phyloP scores from a whole-genome alignment of 2,113 vertebrate species.

The Anas platyrhynchos region DNA sequence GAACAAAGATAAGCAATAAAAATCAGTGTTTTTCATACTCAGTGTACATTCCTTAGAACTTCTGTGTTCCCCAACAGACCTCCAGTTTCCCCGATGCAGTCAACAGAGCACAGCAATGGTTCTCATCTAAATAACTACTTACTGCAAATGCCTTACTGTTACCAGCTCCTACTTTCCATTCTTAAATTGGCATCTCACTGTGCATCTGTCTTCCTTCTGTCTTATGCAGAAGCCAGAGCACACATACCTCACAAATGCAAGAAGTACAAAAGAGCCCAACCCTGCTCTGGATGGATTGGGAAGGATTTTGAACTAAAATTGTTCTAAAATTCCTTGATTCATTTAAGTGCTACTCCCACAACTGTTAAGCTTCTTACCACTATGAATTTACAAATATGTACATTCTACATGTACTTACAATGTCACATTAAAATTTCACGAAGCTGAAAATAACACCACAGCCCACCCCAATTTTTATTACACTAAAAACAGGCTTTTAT shows the following conservation, averaged over 20 bases:
- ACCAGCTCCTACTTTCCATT: not conserved
- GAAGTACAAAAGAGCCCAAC: not conserved
- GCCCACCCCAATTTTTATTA: not conserved
- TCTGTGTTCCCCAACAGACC: not conserved
- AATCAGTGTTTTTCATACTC: not conserved
- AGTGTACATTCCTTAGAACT: not conserved
- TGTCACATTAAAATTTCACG: not conserved
- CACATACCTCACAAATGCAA: accelerated
- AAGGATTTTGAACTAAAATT: not conserved
- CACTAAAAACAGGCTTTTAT: not conserved
- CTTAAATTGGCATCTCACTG: not conserved
- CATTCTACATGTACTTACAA: not conserved
- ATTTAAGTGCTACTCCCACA: not conserved
- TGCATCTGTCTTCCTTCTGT: not conserved
- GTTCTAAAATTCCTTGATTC: not conserved
- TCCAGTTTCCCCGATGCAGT: not conserved
- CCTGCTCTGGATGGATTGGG: not conserved
- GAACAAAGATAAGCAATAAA: not conserved
- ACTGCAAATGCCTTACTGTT: not conserved
- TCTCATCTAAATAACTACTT: not conserved
- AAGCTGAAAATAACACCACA: not conserved
- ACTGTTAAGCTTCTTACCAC: not conserved
- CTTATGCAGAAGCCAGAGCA: not conserved
- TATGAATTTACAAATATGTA: not conserved
- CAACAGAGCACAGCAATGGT: not conserved